A percentile compares a stretch with the other conserved stretches of the same genome.
Conservation (phyloP, 1,140 invertebrate genomes). For the Paramacrobiotus metropolitanus region DNA sequence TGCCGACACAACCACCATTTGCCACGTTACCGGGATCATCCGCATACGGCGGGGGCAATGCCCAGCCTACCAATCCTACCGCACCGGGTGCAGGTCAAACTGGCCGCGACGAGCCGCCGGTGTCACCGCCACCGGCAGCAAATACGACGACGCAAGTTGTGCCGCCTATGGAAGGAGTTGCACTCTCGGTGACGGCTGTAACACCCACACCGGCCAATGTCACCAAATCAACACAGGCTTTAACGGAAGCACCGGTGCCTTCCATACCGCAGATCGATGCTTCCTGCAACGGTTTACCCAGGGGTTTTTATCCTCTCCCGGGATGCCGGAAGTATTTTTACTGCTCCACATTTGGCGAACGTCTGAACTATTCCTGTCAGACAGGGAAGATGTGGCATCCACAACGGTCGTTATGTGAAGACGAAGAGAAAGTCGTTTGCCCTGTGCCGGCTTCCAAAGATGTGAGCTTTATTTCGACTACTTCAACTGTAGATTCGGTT, state of each 20-base stretch:
- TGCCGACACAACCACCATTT: too few relatives aligned
- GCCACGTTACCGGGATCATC: too few relatives aligned
- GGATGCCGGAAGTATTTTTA: not conserved
- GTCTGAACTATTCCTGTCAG: not conserved
- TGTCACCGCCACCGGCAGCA: not conserved
- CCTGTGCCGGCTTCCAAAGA: not conserved
- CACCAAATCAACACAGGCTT: not conserved
- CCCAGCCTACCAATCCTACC: too few relatives aligned
- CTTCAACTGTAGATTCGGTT: too few relatives aligned
- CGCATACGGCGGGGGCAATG: too few relatives aligned
- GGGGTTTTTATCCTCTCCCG: not conserved
- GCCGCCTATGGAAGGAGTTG: not conserved
- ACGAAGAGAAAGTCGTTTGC: not conserved
- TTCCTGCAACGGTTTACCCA: not conserved
- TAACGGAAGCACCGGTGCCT: not conserved
- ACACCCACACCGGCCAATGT: not conserved
- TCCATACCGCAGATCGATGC: not conserved
- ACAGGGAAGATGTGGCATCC: not conserved
- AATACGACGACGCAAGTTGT: not conserved
- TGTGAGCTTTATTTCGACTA: too few relatives aligned
- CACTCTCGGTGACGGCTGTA: not conserved
- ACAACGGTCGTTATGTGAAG: not conserved
- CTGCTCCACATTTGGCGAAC: slow-evolving; percentile 1
- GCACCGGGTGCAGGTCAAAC: not conserved
- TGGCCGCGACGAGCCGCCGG: not conserved